Evolutionary conservation across 2,888 invertebrate genomes (phyloP), one percentile per base, ranked within the genome.

Genomic region (Drosophila algonquin): DNA sequence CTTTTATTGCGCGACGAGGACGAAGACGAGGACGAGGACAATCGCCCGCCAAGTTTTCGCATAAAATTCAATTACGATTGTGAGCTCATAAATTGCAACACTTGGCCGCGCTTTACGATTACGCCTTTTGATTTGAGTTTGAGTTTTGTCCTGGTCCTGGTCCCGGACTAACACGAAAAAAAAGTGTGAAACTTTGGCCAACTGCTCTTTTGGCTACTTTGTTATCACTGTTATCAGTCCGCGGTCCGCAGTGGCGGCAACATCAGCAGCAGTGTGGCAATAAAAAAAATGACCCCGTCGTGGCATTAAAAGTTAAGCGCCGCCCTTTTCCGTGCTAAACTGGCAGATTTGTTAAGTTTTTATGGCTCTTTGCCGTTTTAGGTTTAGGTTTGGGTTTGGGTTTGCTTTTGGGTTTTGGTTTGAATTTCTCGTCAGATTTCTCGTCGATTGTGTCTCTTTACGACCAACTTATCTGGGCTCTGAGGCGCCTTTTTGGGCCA

Each of bases 41-140:
- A 75, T 55, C 40, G 21, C 61, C 55, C 64, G 57, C 48, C 63
- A 84, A 80, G 73, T 83, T 86, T 79, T 76, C 75, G 60, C 83
- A 83, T 89, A 75, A 87, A 88, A 87, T 87, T 87, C 81, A 87
- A 88, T 87, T 87, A 75, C 82, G 73, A 77, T 79, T 79, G 77
- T 63, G 65, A 64, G 71, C 70, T 63, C 75, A 81, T 80, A 77
- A 81, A 88, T 81, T 80, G 75, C 57, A 74, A 74, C 79, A 85
- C 87, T 87, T 78, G 71, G 63, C 54, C 75, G 59, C 72, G 59
- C 73, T 76, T 73, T 68, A 73, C 61, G 63, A 69, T 69, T 60
- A 58, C 48, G 65, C 47, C 71, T 32, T 72, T 72, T 73, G 65
- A 67, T 73, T 73, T 67, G 45, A 47, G 63, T 40, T 40, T 40